Conservation (phyloP, 2,797 vertebrate species). For the Spheniscus humboldti region DNA sequence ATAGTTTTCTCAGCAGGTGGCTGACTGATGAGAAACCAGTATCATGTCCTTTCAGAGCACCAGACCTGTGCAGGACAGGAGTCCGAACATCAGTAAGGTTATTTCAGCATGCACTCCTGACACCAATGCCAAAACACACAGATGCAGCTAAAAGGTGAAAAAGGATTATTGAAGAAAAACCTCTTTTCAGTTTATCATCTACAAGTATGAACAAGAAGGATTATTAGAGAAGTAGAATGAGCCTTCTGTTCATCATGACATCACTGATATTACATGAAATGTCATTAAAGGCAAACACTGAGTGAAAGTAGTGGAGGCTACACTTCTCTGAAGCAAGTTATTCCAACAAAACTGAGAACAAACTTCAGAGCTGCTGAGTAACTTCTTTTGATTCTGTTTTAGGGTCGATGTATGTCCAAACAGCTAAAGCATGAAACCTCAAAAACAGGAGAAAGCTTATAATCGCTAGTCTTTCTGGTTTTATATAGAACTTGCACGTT, state of each 20-base stretch:
- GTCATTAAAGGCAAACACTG: neutral
- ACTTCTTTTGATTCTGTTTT: neutral
- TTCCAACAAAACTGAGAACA: neutral
- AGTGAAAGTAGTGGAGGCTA: neutral
- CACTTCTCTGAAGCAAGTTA: neutral
- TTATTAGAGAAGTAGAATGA: neutral
- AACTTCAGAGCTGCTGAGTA: neutral
- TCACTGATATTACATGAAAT: neutral
- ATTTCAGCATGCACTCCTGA: neutral
- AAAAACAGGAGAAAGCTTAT: neutral
- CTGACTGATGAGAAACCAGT: neutral
- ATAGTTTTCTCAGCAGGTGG: neutral
- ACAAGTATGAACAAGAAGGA: neutral
- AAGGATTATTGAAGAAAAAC: neutral
- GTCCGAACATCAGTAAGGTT: neutral
- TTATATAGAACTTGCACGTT: neutral
- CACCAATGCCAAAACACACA: neutral
- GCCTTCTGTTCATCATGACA: neutral
- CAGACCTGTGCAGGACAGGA: neutral
- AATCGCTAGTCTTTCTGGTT: neutral
- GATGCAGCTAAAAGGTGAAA: neutral
- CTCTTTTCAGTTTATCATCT: neutral
- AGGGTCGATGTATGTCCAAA: neutral
- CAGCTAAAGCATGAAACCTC: neutral
- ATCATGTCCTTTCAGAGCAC: neutral